Percentiles rank a stretch among this genome's conserved stretches.
These are phyloP conservation scores for Ochropleura plecta DNA, from an alignment of 2,888 invertebrate species.

Conservation along the genomic window DNA sequence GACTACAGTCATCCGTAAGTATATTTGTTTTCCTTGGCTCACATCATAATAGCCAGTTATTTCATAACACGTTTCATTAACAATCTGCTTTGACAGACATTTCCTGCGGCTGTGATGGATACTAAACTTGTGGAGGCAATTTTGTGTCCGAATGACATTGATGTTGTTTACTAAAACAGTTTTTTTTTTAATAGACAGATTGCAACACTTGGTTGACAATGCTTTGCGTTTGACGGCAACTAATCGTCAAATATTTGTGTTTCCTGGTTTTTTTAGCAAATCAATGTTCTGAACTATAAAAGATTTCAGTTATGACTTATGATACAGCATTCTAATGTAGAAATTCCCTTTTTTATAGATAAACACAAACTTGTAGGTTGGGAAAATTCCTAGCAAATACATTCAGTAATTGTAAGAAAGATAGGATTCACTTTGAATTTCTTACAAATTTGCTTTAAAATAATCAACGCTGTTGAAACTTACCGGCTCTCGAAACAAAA, in stretches of 20 bases:
- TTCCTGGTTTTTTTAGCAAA: not conserved
- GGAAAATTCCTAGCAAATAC: not conserved
- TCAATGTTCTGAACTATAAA: not conserved
- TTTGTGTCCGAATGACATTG: not conserved
- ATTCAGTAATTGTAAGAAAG: not conserved
- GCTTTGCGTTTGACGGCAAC: not conserved
- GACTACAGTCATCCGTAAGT: not conserved
- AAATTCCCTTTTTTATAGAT: not conserved
- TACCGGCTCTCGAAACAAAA: too few relatives aligned
- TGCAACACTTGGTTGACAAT: not conserved
- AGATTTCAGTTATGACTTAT: not conserved
- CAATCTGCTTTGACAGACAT: constrained; percentile 2
- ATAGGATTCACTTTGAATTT: not conserved
- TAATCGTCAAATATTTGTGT: not conserved
- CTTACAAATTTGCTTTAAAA: not conserved
- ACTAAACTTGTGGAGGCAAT: not conserved
- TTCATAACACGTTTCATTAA: not conserved
- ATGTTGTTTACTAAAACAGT: not conserved
- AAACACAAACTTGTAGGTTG: not conserved
- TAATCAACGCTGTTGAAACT: not conserved
- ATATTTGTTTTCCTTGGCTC: constrained; percentile 6
- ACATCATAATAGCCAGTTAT: not conserved
- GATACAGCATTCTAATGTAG: not conserved
- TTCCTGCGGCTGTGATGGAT: constrained; percentile 7
- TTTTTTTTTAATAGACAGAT: not conserved